Base-by-base conservation (phyloP, 1,140 invertebrate genomes). In the Chrysomallon squamiferum region DNA sequence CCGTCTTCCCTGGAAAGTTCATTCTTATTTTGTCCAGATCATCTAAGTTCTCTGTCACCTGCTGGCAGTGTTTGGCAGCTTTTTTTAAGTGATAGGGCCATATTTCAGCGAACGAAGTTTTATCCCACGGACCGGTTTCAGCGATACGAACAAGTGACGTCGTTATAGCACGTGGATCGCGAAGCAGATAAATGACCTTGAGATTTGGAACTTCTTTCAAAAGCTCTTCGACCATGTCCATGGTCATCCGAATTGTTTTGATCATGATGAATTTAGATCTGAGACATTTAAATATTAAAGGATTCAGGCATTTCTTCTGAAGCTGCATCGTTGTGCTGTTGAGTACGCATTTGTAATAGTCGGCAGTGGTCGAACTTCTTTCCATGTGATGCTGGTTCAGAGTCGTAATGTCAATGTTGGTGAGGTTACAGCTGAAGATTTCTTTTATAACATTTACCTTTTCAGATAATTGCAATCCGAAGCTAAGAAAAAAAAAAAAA, bases 361-460 rank as follows among this genome's bases (percentile, higher is more conserved):
- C 9, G 4, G 4, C 25, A 0, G 50, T 54, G 50, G 50, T 22
- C 15, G n/a, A 18, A 13, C 50, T 54, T 22, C 25, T 54, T 2
- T 54, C 50, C 50, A 54, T 54, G 25, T 54, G 50, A 7, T 54
- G 50, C 13, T 54, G 50, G 11, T 54, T 18, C 29, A 54, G 25
- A 2, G 50, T 54, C n/a, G 9, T 18, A 13, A 54, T 15, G 25
- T 54, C 50, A 18, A 54, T 30, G 22, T 25, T 18, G 13, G 50
- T 1, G 22, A 54, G 25, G n/a, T 25, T 27, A 27, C 50, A 54
- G 18, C 22, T 27, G n/a, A 54, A 30, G 3, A 54, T 6, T 0
- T 25, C 50, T 30, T 54, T 27, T 5, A 61, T 13, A 18, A n/a
- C 20, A 20, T 35, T n/a, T n/a, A n/a, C n/a, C n/a, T n/a, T n/a